Base-by-base conservation (phyloP, 2,113 vertebrate genomes). In the Chelonoidis abingdonii region DNA sequence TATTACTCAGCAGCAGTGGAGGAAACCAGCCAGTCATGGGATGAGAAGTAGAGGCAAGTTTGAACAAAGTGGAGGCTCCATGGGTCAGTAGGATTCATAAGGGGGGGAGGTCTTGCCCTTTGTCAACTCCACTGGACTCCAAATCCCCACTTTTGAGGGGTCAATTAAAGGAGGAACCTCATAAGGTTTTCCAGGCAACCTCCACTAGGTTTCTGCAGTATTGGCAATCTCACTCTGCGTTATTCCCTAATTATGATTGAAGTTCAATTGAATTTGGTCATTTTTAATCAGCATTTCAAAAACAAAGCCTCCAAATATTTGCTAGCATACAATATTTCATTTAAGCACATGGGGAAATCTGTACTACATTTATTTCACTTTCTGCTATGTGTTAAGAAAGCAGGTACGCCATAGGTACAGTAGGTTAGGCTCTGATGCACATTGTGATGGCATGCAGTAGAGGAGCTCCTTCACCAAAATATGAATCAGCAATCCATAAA, bases 401-500 rank as follows among this genome's bases (percentile, higher is more conserved):
- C 57, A 87, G 49, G 89, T 52, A 75, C 83, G 75, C 87, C 91
- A 91, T 56, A 88, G 87, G 49, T 72, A 38, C 14, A 38, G 47
- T 13, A 95, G 94, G 87, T 94, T 82, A 89, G 85, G 82, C 83
- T 92, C 89, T 75, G 88, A 81, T 83, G 52, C 85, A 88, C 83
- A 83, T n/a, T 54, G 24, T 0, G 31, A 89, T 86, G 89, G 65
- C 76, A 95, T 35, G 87, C 90, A 89, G 95, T 56, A 89, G 75
- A 49, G 93, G 92, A 95, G 92, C 93, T 95, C 4, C 12, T 65
- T 97, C 91, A 96, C 97, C 97, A 97, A 94, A 96, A 98, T 97
- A 97, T 97, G 96, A 97, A 98, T 97, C 95, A 92, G 87, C 79
- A 87, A 91, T 88, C 88, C 59, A 50, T 50, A 96, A 93, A 96